phyloP scores from a whole-genome alignment of 2,113 vertebrate genomes.

The Megaceryle maxima region DNA sequence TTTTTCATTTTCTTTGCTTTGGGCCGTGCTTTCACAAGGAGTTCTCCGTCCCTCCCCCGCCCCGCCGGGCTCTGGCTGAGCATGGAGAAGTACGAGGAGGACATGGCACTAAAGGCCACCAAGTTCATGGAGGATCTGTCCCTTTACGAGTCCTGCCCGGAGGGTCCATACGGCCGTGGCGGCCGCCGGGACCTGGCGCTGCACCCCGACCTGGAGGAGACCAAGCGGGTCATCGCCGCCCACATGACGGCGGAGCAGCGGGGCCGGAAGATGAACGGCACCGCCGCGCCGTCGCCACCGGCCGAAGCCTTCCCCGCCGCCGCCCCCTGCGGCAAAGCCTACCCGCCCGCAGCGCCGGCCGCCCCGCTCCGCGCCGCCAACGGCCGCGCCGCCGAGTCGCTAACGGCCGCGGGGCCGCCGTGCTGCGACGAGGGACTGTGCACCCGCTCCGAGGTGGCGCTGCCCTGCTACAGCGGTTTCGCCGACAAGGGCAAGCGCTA shows the following conservation, averaged over 20 bases:
- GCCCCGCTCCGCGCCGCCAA: constrained; percentile 70
- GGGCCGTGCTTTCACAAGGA: neutral
- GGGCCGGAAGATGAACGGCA: constrained; percentile 77
- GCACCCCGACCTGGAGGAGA: constrained; percentile 48
- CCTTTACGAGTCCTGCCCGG: constrained; percentile 76
- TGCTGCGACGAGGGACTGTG: constrained; percentile 78
- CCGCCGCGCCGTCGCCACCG: constrained; percentile 73
- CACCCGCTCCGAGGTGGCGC: constrained; percentile 84
- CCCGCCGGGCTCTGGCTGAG: constrained; percentile 31
- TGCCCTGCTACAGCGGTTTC: constrained; percentile 84
- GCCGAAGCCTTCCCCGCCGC: constrained; percentile 64
- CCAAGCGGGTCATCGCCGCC: constrained; percentile 48
- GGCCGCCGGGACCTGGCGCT: constrained; percentile 66
- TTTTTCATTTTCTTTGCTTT: neutral
- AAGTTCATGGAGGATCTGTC: constrained; percentile 86
- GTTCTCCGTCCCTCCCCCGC: neutral
- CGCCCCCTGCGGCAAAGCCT: constrained; percentile 74
- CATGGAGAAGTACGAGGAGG: constrained; percentile 85
- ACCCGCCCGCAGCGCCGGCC: constrained; percentile 33
- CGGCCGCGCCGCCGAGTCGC: constrained; percentile 73
- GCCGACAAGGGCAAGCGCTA: constrained; percentile 81
- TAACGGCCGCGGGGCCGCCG: constrained; percentile 54
- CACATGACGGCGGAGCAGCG: constrained; percentile 71
- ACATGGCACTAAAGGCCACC: constrained; percentile 79
- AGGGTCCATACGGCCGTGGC: constrained; percentile 73